A percentile compares a stretch with the other conserved stretches of the same genome.
phyloP scores from a whole-genome alignment of 1,140 invertebrate species.

The Hypsibius dujardini region DNA sequence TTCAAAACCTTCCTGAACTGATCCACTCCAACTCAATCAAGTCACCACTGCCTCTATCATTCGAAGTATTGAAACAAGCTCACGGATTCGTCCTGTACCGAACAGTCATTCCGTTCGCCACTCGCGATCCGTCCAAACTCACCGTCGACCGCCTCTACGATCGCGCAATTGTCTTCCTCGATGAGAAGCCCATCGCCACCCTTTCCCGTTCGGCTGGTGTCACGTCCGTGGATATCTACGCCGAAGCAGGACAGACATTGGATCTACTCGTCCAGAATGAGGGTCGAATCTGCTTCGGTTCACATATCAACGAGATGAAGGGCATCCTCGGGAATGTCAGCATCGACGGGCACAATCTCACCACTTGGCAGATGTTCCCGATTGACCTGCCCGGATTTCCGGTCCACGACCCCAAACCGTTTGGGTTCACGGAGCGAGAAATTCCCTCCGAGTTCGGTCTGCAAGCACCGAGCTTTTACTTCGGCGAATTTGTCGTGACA shows the following conservation, averaged over 20 bases:
- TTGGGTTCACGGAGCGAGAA: neutral
- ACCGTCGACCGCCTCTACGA: constrained; percentile 22
- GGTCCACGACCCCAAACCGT: neutral
- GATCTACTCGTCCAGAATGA: constrained; percentile 25
- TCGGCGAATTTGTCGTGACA: constrained; percentile 16
- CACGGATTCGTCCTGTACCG: constrained; percentile 27
- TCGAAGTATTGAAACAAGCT: constrained; percentile 25
- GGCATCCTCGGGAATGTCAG: constrained; percentile 37
- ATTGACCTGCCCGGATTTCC: neutral
- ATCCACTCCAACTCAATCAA: neutral
- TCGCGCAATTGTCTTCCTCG: constrained; percentile 22
- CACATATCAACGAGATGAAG: constrained; percentile 17
- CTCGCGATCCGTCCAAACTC: constrained; percentile 22
- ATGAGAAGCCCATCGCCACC: constrained; percentile 20
- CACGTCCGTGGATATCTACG: constrained; percentile 18
- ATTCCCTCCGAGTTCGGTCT: no score
- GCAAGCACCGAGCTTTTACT: neutral
- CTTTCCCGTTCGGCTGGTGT: constrained; percentile 17
- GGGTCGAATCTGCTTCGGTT: constrained; percentile 23
- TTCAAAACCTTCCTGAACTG: neutral
- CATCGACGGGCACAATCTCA: constrained; percentile 29
- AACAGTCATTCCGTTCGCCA: constrained; percentile 22
- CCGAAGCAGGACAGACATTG: constrained; percentile 8
- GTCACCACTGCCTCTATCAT: constrained; percentile 23
- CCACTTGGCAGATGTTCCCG: constrained; percentile 27